These are phyloP conservation scores for Teleopsis dalmanni DNA, from an alignment of 1,140 invertebrate species.

Conservation along the genomic window DNA sequence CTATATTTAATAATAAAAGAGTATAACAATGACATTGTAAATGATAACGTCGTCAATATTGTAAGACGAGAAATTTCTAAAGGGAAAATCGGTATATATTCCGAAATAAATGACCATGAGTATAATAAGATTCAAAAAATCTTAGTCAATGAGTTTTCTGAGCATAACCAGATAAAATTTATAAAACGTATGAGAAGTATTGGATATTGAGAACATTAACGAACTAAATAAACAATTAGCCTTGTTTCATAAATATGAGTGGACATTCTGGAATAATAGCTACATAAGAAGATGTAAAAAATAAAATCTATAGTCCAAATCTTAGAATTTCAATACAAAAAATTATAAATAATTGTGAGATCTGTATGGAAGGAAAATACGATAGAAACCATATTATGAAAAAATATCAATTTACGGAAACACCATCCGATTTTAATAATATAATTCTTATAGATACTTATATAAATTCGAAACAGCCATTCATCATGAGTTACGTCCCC, in stretches of 20 bases:
- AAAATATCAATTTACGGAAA: conserved; percentile 16
- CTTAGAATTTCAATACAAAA: conserved; percentile 5
- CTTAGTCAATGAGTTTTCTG: conserved; percentile 14
- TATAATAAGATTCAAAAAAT: conserved; percentile 15
- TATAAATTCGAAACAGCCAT: conserved; percentile 3
- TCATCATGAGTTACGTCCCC: too few species aligned
- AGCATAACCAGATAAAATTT: conserved; percentile 15
- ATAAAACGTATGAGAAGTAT: conserved; percentile 12
- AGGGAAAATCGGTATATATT: conserved; percentile 16
- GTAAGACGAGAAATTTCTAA: conserved; percentile 1
- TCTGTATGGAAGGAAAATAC: conserved; percentile 13
- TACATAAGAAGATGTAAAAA: conserved; percentile 12
- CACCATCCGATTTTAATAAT: conserved; percentile 11
- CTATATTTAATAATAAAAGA: neutral
- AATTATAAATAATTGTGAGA: conserved; percentile 12
- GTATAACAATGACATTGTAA: conserved; percentile 5
- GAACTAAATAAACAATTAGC: conserved; percentile 17
- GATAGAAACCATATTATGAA: conserved; percentile 13
- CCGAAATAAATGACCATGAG: conserved; percentile 6
- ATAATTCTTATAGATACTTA: conserved; percentile 14
- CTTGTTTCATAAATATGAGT: conserved; percentile 10
- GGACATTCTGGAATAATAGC: conserved; percentile 14
- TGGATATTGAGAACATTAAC: conserved; percentile 12
- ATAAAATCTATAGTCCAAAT: conserved; percentile 9
- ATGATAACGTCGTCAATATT: conserved; percentile 1